These are phyloP conservation scores for Cistogaster globosa DNA, from an alignment of 2,888 invertebrate species.

Conservation along the genomic window DNA sequence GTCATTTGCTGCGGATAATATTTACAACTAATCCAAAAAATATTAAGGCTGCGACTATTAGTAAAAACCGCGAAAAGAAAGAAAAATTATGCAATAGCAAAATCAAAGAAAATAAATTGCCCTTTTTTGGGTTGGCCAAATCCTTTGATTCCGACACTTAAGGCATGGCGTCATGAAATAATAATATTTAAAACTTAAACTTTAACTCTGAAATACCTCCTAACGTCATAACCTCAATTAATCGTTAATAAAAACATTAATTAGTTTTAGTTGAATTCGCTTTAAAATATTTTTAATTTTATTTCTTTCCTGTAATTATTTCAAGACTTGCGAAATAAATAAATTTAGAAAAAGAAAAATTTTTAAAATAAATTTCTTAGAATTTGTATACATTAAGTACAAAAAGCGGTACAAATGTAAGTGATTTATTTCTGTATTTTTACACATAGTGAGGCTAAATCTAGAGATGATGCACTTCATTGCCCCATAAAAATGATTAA, in stretches of 20 bases:
- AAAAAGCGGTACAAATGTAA: constrained; percentile 1
- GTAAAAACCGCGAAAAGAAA: no score
- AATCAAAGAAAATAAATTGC: no score
- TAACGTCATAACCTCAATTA: constrained; percentile 4
- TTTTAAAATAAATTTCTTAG: constrained; percentile 11
- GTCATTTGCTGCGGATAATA: no score
- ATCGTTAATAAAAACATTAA: constrained; percentile 24
- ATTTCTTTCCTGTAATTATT: neutral
- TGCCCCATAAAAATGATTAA: constrained; percentile 32
- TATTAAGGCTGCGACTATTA: no score
- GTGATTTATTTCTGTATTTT: constrained; percentile 25
- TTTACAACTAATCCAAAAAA: no score
- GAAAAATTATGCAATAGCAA: no score
- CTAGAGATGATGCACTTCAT: constrained; percentile 55
- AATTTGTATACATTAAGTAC: neutral
- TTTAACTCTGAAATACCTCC: no score
- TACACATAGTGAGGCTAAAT: constrained; percentile 36
- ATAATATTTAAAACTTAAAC: no score
- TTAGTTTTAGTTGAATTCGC: neutral
- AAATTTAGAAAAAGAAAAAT: neutral
- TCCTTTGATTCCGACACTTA: no score
- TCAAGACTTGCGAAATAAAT: constrained; percentile 1
- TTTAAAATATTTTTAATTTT: constrained; percentile 17
- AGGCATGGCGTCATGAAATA: no score
- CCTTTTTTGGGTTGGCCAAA: no score